Percentiles rank a stretch among this genome's conserved stretches.
These are phyloP conservation scores for Carcinoscorpius rotundicauda DNA, from an alignment of 1,140 invertebrate genomes.

Conservation along the genomic window DNA sequence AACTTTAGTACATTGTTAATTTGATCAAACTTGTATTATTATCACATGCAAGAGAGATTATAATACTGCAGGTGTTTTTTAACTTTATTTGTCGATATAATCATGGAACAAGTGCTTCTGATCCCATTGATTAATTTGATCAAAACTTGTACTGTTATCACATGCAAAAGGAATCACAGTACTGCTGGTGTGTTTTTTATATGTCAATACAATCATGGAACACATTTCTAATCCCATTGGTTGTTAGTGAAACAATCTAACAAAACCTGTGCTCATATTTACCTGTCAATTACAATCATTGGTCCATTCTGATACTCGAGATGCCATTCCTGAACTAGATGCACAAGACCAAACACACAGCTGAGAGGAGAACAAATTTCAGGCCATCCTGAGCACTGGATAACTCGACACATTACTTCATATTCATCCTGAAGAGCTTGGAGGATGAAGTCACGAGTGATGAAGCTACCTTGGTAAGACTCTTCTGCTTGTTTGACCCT, in stretches of 20 bases:
- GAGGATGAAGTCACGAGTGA: conserved; percentile 34
- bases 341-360: conserved; percentile 53
- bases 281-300: conserved; percentile 86
- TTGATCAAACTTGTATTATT: background rate
- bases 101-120: background rate
- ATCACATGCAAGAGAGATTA: background rate
- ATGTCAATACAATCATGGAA: too few species aligned
- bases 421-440: conserved; percentile 69
- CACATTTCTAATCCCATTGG: background rate
- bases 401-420: conserved; percentile 74
- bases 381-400: conserved; percentile 69
- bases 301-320: conserved; percentile 78
- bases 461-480: conserved; percentile 31
- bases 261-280: conserved; percentile 27
- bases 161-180: background rate
- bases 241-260: conserved; percentile 3
- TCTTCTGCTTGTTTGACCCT: conserved; percentile 55
- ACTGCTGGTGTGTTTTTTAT: too few species aligned
- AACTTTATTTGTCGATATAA: background rate
- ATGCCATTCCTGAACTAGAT: conserved; percentile 60
- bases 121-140: background rate
- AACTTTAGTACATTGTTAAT: background rate
- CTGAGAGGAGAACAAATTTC: conserved; percentile 41
- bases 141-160: background rate
- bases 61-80: background rate